Base-by-base conservation (phyloP, 2,888 invertebrate species). In the Rambutsinella grinnellia region DNA sequence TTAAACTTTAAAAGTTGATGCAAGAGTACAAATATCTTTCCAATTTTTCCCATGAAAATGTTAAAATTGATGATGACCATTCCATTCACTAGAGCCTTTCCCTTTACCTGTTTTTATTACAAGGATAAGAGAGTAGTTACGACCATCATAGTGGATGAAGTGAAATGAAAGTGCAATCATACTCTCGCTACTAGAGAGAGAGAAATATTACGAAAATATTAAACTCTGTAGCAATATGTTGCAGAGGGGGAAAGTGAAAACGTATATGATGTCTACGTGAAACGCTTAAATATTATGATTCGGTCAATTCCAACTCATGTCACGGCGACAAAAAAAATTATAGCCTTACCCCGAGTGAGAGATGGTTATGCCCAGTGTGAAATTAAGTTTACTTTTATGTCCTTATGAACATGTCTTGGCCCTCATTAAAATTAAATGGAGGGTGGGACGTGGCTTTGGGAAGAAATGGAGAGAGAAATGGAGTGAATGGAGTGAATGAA, bases 281-380 rank as follows among this genome's bases (percentile, higher is more conserved):
- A 75, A 67, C 67, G 74, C 62, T 75, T 75, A 75, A 75, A 75
- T 75, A 61, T 75, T 75, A 75, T 75, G 58, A 75, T 75, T 75
- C 62, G 66, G 66, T 75, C 74, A 75, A 75, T 75, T 75, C 67
- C 61, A 75, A 75, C 66, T 54, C 74, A 62, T 57, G 74, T 75
- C 74, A 75, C 74, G 74, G 67, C 68, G 23, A 68, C 13, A 17
- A 17, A 51, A 51, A 10, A 51, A 17, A 6, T 15, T 44, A 44
- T 10, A 10, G 13, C 44, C 8, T 44, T 10, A 10, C 8, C 8
- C 44, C 44, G 71, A 56, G 61, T 75, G 74, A 74, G 67, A 67
- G 53, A 75, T 67, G 67, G 74, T 67, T 63, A 67, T n/a, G n/a
- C 74, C 54, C 74, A 62, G 60, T 67, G 74, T 75, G 67, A 75